These are phyloP conservation scores for Oligia strigilis DNA, from an alignment of 2,888 invertebrate species.

Conservation along the genomic window DNA sequence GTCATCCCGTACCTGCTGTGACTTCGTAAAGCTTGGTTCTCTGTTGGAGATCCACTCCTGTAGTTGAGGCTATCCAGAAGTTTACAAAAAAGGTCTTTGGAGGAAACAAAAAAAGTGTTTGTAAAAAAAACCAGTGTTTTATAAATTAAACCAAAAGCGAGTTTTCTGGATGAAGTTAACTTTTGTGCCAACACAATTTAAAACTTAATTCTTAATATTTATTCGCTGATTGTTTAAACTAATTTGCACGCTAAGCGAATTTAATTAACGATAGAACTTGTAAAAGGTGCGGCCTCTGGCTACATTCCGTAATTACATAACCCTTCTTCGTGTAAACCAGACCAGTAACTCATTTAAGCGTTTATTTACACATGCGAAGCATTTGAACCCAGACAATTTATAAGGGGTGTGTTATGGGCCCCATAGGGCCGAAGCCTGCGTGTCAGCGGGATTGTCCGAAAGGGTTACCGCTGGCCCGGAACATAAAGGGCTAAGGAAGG, in stretches of 20 bases:
- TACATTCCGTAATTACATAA: conserved; percentile 36
- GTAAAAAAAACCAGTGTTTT: not conserved
- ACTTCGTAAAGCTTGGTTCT: not conserved
- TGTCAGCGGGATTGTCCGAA: too few species aligned
- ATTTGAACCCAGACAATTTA: not conserved
- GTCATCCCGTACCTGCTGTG: too few species aligned
- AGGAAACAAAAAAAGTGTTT: not conserved
- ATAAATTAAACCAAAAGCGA: not conserved
- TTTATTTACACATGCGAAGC: conserved; percentile 30
- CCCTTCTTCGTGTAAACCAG: conserved; percentile 24
- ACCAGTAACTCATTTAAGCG: conserved; percentile 11
- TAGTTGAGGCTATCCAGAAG: too few species aligned
- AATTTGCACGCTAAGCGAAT: conserved; percentile 5
- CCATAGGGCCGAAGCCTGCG: too few species aligned
- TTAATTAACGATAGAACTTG: conserved; percentile 27
- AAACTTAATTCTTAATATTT: conserved; percentile 1
- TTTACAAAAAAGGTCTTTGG: conserved; percentile 5
- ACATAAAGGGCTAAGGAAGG: too few species aligned
- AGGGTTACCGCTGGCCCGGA: too few species aligned
- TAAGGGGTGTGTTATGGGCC: too few species aligned
- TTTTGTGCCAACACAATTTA: not conserved
- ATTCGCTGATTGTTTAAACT: conserved; percentile 8
- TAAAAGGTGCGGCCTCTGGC: conserved; percentile 15
- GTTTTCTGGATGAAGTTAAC: not conserved
- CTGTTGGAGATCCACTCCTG: not conserved